Evolutionary conservation across 2,888 invertebrate genomes (phyloP).

Genomic region (Phlogophora meticulosa): DNA sequence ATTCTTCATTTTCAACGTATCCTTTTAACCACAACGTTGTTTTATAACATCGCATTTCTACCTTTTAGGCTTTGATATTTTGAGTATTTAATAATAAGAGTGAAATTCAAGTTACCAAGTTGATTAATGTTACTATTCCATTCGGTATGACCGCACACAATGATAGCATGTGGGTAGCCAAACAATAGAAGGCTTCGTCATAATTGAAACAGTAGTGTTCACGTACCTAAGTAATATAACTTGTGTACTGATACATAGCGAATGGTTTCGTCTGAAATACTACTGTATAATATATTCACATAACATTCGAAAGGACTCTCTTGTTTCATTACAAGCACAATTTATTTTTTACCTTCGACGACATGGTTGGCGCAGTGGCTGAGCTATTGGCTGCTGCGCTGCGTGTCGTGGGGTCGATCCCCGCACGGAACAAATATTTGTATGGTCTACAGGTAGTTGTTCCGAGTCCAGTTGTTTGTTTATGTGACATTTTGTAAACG

Average conservation of each 20-base stretch:
- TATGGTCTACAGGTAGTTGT: too few species aligned
- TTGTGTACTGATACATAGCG: conserved; percentile 20
- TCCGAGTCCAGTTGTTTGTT: too few species aligned
- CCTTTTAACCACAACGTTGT: too few species aligned
- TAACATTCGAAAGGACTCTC: background rate
- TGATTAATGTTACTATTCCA: background rate
- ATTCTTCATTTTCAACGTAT: too few species aligned
- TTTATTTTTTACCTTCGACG: too few species aligned
- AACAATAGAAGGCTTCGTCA: conserved; percentile 34
- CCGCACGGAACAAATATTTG: too few species aligned
- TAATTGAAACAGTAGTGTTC: conserved; percentile 41
- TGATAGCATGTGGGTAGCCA: conserved; percentile 10
- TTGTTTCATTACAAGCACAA: background rate
- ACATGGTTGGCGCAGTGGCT: too few species aligned
- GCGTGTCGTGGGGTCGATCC: too few species aligned
- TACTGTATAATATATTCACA: background rate
- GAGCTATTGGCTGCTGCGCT: too few species aligned
- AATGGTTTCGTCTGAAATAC: conserved; percentile 11
- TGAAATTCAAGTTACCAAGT: background rate
- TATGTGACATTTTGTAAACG: too few species aligned
- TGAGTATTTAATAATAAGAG: conserved; percentile 1
- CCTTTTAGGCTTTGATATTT: background rate
- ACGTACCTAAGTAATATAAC: conserved; percentile 24
- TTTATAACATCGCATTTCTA: too few species aligned
- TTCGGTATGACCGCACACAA: conserved; percentile 14